Conservation (phyloP, 2,888 invertebrate species). For the Tolmerus cingulatus region DNA sequence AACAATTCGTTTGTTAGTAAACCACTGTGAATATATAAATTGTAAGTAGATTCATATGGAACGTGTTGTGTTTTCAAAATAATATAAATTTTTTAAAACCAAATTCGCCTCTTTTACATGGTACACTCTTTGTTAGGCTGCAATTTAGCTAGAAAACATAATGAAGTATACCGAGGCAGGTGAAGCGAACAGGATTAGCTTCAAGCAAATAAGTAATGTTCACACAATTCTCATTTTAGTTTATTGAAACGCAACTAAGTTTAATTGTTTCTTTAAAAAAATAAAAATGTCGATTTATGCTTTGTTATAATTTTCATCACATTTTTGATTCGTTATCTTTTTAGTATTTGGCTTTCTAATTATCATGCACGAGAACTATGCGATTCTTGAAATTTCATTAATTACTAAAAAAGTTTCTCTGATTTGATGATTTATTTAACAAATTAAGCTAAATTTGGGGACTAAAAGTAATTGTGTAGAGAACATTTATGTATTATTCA, state of each 20-base stretch:
- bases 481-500: too few species aligned
- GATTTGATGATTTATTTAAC: neutral
- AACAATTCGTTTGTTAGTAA: neutral
- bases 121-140: neutral
- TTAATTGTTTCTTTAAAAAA: neutral
- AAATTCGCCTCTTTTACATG: neutral
- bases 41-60: conserved; percentile 11
- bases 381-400: neutral
- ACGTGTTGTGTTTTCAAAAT: neutral
- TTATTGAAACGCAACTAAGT: neutral
- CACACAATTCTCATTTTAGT: neutral
- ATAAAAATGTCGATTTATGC: neutral
- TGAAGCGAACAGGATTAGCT: neutral
- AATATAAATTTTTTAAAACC: neutral
- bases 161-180: neutral
- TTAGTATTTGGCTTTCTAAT: neutral
- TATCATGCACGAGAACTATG: neutral
- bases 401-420: neutral
- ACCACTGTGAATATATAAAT: conserved; percentile 18
- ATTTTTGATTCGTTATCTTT: neutral
- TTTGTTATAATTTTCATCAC: neutral
- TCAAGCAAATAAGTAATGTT: neutral
- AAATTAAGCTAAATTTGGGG: too few species aligned
- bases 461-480: too few species aligned
- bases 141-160: neutral